Base-by-base conservation (phyloP, 2,113 vertebrate genomes). In the Coturnix japonica region DNA sequence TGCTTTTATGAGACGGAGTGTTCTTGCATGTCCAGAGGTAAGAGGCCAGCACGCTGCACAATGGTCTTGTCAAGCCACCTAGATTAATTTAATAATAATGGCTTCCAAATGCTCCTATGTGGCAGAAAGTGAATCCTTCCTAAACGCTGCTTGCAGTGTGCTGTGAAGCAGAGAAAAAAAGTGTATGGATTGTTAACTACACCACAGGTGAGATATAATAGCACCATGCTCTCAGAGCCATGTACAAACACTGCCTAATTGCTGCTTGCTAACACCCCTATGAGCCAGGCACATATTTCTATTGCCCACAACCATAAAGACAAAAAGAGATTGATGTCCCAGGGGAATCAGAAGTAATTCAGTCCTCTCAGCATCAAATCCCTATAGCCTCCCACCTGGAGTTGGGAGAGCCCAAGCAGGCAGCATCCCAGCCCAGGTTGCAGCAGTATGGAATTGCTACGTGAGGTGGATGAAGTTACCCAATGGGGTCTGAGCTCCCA, bases 131-230 rank as follows among this genome's bases (percentile, higher is more conserved):
- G 4, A 54, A 22, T 33, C 57, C 65, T 83, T 66, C 31, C 57
- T 61, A 47, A 3, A 22, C 6, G 30, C 35, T 53, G 6, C 15
- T 75, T 43, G 28, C 54, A 35, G 8, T 28, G 31, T 46, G 51
- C 61, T 49, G 16, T 75, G 80, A 56, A 85, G 75, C 6, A 3
- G 67, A 79, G 33, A 56, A 44, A 44, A 44, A 63, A 49, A 33
- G 9, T 25, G 2, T n/a, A 44, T 41, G 61, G 77, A 18, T 78
- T 84, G 67, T 84, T 90, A 93, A 69, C 39, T 31, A 33, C 39
- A 37, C 77, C 41, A 49, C 43, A 84, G 81, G 69, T 78, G 77
- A 90, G 61, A 86, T 95, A 79, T 30, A 81, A 86, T 2, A 95
- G 39, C 39, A 53, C 70, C 53, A 60, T 37, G 41, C 30, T 91